Base-by-base conservation (phyloP, 1,140 invertebrate species). In the Lethocerus indicus region DNA sequence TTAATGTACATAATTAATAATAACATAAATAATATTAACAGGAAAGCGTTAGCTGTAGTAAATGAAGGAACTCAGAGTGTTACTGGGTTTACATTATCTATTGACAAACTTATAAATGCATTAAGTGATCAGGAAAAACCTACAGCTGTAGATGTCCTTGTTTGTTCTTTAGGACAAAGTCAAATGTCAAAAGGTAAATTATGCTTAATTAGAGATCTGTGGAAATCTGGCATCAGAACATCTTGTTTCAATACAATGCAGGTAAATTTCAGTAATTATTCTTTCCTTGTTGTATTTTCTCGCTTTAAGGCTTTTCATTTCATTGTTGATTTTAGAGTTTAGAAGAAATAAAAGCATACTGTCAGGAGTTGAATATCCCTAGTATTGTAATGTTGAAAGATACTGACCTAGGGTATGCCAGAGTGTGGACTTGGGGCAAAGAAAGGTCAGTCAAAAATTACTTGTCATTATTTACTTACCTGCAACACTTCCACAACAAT, bases 1-100 rank as follows among this genome's bases (percentile, higher is more conserved):
- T 4, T 20, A 3, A 52, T 58, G 41, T 50, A 58, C 23, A 56
- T 54, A 0, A 56, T 28, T 24, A 2, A 45, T 36, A 25, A 43
- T 51, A 32, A 16, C 18, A 4, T 52, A 35, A 12, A 52, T 51
- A 46, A 51, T 56, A 53, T 60, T 27, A 61, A 59, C 12, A 67
- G 64, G 36, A 60, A 69, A 53, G 55, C 63, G 3, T 44, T 67
- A 12, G 63, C 67, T 52, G 56, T 62, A 39, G 55, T 64, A 29
- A 56, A 36, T 54, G 57, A 56, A 61, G 71, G 57, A 40, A 67
- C 61, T 44, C 75, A 77, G 54, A 69, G 67, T 46, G 83, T 76
- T 0, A 81, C 78, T 3, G 86, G 85, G 13, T 71, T 86, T 13
- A 83, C 83, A 29, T 71, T 88, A 37, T 81, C 78, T 1, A 61